Evolutionary conservation across 1,140 invertebrate genomes (phyloP), one percentile per base, ranked within the genome.

Genomic region (Zaprionus kolodkinae): DNA sequence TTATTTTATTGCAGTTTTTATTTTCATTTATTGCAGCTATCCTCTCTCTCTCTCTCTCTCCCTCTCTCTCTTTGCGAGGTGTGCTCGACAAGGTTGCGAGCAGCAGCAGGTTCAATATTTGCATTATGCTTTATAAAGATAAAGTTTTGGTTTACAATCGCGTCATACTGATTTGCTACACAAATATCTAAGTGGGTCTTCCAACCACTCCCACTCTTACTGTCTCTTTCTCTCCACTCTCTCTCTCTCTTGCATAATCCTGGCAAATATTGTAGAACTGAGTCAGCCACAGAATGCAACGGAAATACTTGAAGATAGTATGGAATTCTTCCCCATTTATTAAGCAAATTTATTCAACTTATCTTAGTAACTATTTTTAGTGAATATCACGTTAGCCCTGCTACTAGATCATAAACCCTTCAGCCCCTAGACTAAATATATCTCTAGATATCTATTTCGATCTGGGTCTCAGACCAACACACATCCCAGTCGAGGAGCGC

Each of bases 201-300:
- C 9, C 13, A 33, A 35, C 40, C 6, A 6, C 21, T 30, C n/a
- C 13, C 21, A 45, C 27, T 15, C 43, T 30, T 15, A 52, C 25
- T 13, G 7, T 12, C 11, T 21, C 17, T 48, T 9, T 48, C 1
- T 50, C 17, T 48, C 17, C 30, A 5, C 21, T 21, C 21, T 21
- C 21, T 21, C 21, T 60, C 21, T n/a, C 9, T 43, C 0, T 54
- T 74, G 66, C 64, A 68, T 76, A 72, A 71, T 64, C 62, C 66
- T 11, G 2, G 56, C 65, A 79, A 86, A 86, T 87, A 79, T 86
- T 87, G 65, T 15, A 7, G 50, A 9, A 38, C 35, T 84, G 81
- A 84, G 45, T 73, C 74, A 83, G 55, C 27, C n/a, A 35, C 17
- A 10, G 38, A 33, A 69, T 65, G 27, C 33, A 61, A 48, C 33